phyloP scores from a whole-genome alignment of 2,113 vertebrate species.

The pig (Sus scrofa) region T2T-Sscrofa CM000826.6:116607001-116607500 shows the following conservation, averaged over 20 bases:
- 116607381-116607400: not conserved
- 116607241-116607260: no score
- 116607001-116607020: no score
- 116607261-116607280: no score
- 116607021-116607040: no score
- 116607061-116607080: no score
- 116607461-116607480: not conserved
- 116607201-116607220: no score
- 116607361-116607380: constrained; percentile 3
- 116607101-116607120: not conserved
- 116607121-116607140: not conserved
- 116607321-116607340: not conserved
- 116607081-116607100: not conserved
- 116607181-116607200: no score
- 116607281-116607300: not conserved
- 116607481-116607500: no score
- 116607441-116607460: not conserved
- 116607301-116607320: not conserved
- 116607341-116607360: not conserved
- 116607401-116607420: not conserved
- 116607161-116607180: no score
- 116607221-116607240: no score
- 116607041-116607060: not conserved
- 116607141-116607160: not conserved
- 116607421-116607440: not conserved